Percentiles rank a stretch among this genome's conserved stretches.
These are phyloP conservation scores for Molossus molossus DNA, from an alignment of 2,797 vertebrate species.

Conservation along the genomic window DNA sequence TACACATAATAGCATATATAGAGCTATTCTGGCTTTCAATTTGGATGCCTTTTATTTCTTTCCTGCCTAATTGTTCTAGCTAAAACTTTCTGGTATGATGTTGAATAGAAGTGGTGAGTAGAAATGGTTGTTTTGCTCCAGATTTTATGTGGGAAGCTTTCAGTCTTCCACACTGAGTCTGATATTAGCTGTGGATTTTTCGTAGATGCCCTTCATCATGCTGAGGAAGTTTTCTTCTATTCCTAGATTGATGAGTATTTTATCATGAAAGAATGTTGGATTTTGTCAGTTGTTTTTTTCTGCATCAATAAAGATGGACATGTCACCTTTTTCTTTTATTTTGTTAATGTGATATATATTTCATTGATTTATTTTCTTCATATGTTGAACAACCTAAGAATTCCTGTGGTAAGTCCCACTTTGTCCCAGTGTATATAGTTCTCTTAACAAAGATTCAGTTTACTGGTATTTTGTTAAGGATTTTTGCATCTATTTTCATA, in stretches of 20 bases:
- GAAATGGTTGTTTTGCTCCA: background rate
- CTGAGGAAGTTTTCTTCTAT: background rate
- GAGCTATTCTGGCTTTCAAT: conserved; percentile 19
- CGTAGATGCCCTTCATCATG: background rate
- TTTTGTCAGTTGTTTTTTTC: conserved; percentile 33
- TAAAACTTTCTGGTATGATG: background rate
- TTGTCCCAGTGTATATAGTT: background rate
- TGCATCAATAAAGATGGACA: background rate
- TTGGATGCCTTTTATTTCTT: conserved; percentile 32
- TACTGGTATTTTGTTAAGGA: background rate
- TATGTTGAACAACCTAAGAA: background rate
- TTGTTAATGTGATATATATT: background rate
- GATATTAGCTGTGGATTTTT: background rate
- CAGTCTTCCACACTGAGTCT: background rate
- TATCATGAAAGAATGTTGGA: background rate
- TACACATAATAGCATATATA: background rate
- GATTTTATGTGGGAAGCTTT: background rate
- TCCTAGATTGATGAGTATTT: conserved; percentile 11
- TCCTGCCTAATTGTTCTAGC: background rate
- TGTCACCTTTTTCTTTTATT: background rate
- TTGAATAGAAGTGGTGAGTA: background rate
- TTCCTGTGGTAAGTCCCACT: background rate
- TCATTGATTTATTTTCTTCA: background rate
- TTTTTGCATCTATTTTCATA: background rate
- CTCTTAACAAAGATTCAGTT: background rate